Evolutionary conservation across 2,888 invertebrate species (phyloP).

Genomic region (Caenorhabditis japonica): DNA sequence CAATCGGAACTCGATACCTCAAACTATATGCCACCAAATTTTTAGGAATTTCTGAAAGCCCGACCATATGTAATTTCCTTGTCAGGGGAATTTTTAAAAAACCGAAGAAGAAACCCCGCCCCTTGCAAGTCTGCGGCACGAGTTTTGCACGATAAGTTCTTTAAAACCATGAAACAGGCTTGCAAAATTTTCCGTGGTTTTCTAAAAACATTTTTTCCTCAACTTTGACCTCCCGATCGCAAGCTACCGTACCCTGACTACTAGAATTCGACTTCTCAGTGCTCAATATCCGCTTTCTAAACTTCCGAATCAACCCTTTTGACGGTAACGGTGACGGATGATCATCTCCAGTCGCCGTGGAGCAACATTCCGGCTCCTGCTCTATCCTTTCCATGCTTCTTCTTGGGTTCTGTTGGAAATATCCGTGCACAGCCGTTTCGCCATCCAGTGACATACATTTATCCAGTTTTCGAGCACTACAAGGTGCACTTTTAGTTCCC

Average conservation of each 20-base stretch:
- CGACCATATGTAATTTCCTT: no score
- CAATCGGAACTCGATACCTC: no score
- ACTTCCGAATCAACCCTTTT: conserved; percentile 58
- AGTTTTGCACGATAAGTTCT: no score
- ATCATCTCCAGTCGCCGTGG: conserved; percentile 33
- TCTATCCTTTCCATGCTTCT: conserved; percentile 27
- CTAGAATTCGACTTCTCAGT: conserved; percentile 30
- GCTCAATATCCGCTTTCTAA: conserved; percentile 57
- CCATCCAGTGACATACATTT: conserved; percentile 40
- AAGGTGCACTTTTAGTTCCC: conserved; percentile 15
- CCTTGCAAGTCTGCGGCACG: no score
- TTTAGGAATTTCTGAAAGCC: no score
- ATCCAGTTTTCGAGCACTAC: conserved; percentile 19
- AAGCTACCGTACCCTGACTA: conserved; percentile 13
- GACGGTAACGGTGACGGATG: conserved; percentile 57
- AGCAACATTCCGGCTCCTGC: conserved; percentile 24
- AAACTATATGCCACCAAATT: no score
- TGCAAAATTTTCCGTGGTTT: no score
- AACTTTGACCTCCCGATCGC: no score
- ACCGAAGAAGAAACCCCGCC: no score
- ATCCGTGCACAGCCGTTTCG: conserved; percentile 21
- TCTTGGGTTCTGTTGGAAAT: conserved; percentile 4
- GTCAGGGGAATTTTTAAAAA: no score
- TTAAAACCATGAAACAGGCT: no score
- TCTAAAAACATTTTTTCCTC: no score